Base-by-base conservation (phyloP, 2,113 vertebrate genomes). In the Emydocephalus ijimae region DNA sequence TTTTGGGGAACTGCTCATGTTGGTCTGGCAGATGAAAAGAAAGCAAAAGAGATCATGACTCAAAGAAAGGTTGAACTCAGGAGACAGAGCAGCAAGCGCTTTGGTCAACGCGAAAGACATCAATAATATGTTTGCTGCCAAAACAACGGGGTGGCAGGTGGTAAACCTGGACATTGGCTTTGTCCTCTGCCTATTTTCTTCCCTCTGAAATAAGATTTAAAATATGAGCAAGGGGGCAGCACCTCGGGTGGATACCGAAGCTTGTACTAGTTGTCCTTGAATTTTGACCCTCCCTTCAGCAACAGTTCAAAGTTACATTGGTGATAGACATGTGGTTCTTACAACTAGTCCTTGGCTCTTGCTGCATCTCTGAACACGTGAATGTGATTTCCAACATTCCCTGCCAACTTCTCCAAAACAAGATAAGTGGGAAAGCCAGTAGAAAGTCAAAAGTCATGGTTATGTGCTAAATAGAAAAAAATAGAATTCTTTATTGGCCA, bases 21-120 rank as follows among this genome's bases (percentile, higher is more conserved):
- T 91, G 64, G 24, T 90, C 12, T 90, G 59, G 20, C 89, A 56
- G 48, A 89, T 55, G 88, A 94, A 93, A 91, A 92, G 61, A 86
- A 93, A 88, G 8, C 52, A 20, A 48, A 26, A 92, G 55, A 48
- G 54, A 23, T 24, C 52, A 29, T 55, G 87, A 93, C 24, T 43
- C 87, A 95, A 14, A 94, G 29, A 20, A 88, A 92, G 91, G 56
- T 93, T 89, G 91, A 94, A 95, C 90, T 61, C 94, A 3, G 55
- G 89, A 0, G 8, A n/a, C 1, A 2, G 91, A 94, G 89, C 50
- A 69, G 74, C 91, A 39, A 88, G 50, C 1, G 1, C 57, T 92
- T 43, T 48, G 92, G 92, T 34, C 43, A 50, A 26, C 5, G 39
- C 92, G 59, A 55, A 92, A 56, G 89, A 91, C 91, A 90, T 39